These are phyloP conservation scores for Halocynthia roretzi DNA, from an alignment of 23 tunicate species.

Conservation along the genomic window DNA sequence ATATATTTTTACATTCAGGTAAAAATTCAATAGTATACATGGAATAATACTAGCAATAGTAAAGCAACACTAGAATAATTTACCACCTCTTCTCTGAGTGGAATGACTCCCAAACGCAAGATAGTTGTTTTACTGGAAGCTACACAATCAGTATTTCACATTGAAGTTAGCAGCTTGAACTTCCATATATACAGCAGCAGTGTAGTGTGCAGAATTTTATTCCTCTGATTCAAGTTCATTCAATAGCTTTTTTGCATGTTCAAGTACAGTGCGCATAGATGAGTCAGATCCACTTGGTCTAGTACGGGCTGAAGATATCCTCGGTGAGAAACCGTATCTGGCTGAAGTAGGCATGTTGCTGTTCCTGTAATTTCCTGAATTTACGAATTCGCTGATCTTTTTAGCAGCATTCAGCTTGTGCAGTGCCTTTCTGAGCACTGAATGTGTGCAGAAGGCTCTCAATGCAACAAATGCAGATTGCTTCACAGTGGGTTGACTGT, in stretches of 20 bases:
- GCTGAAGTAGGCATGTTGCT: conserved; percentile 10
- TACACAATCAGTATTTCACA: too few species aligned
- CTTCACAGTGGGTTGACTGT: conserved; percentile 18
- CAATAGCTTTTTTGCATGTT: conserved; percentile 18
- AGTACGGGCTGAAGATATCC: conserved; percentile 17
- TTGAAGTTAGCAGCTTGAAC: too few species aligned
- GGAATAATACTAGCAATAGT: too few species aligned
- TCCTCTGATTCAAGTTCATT: neutral
- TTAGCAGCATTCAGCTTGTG: conserved; percentile 13
- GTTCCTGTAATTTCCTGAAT: neutral
- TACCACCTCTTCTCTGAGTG: too few species aligned
- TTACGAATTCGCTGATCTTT: conserved; percentile 9
- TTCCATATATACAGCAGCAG: too few species aligned
- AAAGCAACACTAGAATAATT: too few species aligned
- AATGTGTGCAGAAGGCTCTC: neutral
- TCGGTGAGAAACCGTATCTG: conserved; percentile 11
- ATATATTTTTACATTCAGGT: too few species aligned
- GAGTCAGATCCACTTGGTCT: conserved; percentile 3
- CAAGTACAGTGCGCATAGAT: neutral
- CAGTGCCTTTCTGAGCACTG: conserved; percentile 7
- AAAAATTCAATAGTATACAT: too few species aligned
- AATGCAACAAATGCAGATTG: conserved; percentile 23
- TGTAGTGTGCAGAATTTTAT: neutral
- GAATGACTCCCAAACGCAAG: too few species aligned
- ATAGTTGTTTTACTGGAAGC: too few species aligned